phyloP scores from a whole-genome alignment of 2,888 invertebrate species.

The Gnatocerus cornutus region DNA sequence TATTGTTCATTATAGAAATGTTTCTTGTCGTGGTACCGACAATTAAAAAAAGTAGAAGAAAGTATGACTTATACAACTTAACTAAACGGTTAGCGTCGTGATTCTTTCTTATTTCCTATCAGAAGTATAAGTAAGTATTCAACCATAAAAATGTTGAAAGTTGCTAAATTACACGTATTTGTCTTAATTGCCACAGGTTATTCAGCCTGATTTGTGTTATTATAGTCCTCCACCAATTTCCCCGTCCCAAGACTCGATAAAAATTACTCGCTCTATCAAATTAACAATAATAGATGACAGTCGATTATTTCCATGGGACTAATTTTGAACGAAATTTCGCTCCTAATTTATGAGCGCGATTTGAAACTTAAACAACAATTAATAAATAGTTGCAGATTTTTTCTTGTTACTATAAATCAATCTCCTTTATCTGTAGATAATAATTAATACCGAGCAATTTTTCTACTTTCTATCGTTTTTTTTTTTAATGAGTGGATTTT shows the following conservation, averaged over 20 bases:
- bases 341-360: background rate
- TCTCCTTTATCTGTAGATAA: constrained; percentile 5
- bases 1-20: too few species aligned
- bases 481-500: constrained; percentile 16
- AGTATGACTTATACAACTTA: background rate
- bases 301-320: background rate
- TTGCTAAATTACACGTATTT: constrained; percentile 27
- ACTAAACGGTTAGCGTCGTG: background rate
- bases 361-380: background rate
- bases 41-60: too few species aligned
- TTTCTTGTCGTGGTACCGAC: too few species aligned
- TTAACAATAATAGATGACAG: background rate
- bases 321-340: background rate
- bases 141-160: constrained; percentile 30
- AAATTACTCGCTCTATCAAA: constrained; percentile 7
- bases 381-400: background rate
- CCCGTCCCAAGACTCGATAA: constrained; percentile 3
- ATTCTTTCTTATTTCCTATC: background rate
- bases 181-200: constrained; percentile 20
- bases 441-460: constrained; percentile 18
- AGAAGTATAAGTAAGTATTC: background rate
- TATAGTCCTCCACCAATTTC: constrained; percentile 18
- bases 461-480: constrained; percentile 12
- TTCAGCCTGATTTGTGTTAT: constrained; percentile 28
- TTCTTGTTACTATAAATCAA: constrained; percentile 20